Evolutionary conservation across 37 sponge, comb jelly and placozoan species (phyloP).

Genomic region (Spongilla lacustris): DNA sequence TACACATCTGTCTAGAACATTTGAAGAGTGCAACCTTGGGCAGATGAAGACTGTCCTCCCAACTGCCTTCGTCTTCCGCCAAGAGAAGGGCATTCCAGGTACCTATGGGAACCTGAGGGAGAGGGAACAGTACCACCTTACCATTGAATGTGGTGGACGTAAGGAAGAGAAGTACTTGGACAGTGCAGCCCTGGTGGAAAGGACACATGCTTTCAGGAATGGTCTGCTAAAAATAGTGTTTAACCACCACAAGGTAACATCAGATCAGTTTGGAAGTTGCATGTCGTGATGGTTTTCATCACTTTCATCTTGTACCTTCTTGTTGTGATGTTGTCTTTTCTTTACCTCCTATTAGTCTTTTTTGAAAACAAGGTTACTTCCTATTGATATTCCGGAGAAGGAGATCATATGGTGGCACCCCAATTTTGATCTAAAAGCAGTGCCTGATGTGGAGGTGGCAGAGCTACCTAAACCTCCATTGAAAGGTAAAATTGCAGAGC

Average conservation of each 20-base stretch:
- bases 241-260: slow-evolving; percentile 64
- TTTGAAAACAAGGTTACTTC: not conserved
- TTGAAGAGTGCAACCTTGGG: slow-evolving; percentile 61
- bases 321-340: too few species aligned
- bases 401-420: slow-evolving; percentile 80
- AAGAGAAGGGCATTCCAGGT: slow-evolving; percentile 76
- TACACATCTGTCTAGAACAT: slow-evolving; percentile 36
- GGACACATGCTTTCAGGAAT: slow-evolving; percentile 46
- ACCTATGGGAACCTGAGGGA: not conserved
- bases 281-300: too few species aligned
- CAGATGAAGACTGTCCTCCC: slow-evolving; percentile 80
- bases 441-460: slow-evolving; percentile 70
- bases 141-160: slow-evolving; percentile 49
- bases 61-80: slow-evolving; percentile 56
- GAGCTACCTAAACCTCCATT: slow-evolving; percentile 69
- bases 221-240: slow-evolving; percentile 24
- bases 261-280: too few species aligned
- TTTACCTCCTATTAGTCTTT: not conserved
- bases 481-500: not conserved
- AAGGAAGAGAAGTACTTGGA: slow-evolving; percentile 23
- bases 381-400: slow-evolving; percentile 50
- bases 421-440: slow-evolving; percentile 54
- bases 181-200: slow-evolving; percentile 36
- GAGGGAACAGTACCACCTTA: slow-evolving; percentile 67
- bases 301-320: too few species aligned